These are phyloP conservation scores for Eumaeus atala DNA, from an alignment of 1,140 invertebrate species.

Conservation along the genomic window DNA sequence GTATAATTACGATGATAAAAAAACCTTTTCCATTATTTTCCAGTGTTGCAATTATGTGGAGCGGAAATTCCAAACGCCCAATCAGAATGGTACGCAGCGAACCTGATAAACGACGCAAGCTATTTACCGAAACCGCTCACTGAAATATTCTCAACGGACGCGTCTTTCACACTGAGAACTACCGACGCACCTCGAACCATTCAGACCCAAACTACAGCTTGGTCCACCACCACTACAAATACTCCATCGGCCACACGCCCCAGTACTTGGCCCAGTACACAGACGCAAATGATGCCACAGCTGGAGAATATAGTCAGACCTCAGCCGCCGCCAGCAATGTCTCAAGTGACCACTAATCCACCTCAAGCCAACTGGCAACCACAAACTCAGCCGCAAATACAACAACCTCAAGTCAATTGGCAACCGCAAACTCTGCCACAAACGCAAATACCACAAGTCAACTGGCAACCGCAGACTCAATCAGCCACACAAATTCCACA, in stretches of 20 bases:
- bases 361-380: neutral
- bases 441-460: neutral
- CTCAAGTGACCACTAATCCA: conserved; percentile 10
- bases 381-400: too few relatives aligned
- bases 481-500: neutral
- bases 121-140: conserved; percentile 59
- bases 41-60: conserved; percentile 66
- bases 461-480: neutral
- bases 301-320: neutral
- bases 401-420: too few relatives aligned
- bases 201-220: conserved; percentile 17
- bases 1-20: conserved; percentile 7
- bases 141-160: conserved; percentile 55
- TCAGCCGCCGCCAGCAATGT: conserved; percentile 14
- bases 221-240: conserved; percentile 11
- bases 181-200: conserved; percentile 29
- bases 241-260: neutral
- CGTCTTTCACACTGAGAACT: conserved; percentile 38
- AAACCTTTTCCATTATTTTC: conserved; percentile 26
- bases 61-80: conserved; percentile 46
- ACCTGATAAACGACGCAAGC: conserved; percentile 51
- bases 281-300: neutral
- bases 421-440: neutral
- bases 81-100: conserved; percentile 58
- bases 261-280: neutral